These are phyloP conservation scores for Rallus crepitans DNA, from an alignment of 2,797 vertebrate species.

Conservation along the genomic window DNA sequence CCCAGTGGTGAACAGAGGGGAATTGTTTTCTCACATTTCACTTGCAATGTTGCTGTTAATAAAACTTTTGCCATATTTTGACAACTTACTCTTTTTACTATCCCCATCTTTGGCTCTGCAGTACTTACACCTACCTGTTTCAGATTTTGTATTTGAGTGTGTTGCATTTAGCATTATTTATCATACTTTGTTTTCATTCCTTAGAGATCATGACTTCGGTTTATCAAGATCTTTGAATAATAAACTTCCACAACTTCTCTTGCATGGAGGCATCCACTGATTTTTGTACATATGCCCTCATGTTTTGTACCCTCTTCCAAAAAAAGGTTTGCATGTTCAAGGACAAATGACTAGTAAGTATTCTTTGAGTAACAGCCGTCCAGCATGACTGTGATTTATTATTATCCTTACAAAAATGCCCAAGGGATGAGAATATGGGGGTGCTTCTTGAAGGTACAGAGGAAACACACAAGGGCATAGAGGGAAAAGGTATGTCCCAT, in stretches of 20 bases:
- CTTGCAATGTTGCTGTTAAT: not conserved
- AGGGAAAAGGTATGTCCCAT: not conserved
- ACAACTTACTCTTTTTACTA: not conserved
- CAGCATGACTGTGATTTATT: not conserved
- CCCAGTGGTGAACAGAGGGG: not conserved
- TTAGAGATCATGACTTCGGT: not conserved
- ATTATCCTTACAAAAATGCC: not conserved
- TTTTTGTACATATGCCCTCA: not conserved
- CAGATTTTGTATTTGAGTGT: not conserved
- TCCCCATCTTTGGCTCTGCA: not conserved
- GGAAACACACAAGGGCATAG: not conserved
- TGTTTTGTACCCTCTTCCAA: not conserved
- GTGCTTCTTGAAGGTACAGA: not conserved
- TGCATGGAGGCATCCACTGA: not conserved
- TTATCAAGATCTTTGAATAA: not conserved
- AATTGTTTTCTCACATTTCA: not conserved
- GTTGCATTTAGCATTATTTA: not conserved
- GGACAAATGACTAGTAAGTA: not conserved
- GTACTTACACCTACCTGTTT: not conserved
- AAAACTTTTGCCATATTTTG: not conserved
- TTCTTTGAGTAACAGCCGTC: not conserved
- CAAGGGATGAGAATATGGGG: not conserved
- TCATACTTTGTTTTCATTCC: not conserved
- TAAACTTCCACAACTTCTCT: not conserved
- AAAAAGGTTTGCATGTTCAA: not conserved